phyloP scores from a whole-genome alignment of 2,113 vertebrate genomes.

The Prunella himalayana region DNA sequence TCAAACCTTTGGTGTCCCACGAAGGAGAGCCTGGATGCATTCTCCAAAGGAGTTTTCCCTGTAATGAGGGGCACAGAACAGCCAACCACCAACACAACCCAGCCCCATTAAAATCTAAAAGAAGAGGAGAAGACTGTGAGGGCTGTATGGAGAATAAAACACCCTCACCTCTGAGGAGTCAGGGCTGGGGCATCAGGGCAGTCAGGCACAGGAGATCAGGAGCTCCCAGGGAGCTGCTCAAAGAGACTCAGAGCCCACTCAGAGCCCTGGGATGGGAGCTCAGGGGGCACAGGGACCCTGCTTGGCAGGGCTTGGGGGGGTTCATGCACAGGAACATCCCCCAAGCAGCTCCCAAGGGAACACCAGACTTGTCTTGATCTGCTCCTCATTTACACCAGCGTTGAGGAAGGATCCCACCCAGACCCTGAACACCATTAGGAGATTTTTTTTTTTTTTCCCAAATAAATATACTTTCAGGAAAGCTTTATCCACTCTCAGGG shows the following conservation, averaged over 20 bases:
- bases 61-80: neutral
- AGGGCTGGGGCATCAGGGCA: neutral
- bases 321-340: neutral
- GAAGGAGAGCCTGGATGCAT: neutral
- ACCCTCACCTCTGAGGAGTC: neutral
- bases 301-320: accelerated
- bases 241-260: neutral
- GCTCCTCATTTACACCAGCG: neutral
- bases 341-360: neutral
- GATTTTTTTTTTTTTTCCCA: too few species aligned
- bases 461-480: neutral
- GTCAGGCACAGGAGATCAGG: neutral
- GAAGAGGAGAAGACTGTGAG: neutral
- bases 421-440: neutral
- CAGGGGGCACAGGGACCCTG: neutral
- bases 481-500: neutral
- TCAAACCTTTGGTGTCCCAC: neutral
- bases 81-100: neutral
- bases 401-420: neutral
- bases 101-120: neutral
- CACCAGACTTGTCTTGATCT: neutral
- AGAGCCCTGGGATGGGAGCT: accelerated
- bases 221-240: neutral
- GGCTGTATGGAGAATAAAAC: neutral
- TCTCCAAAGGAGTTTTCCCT: neutral